Conservation (phyloP, 2,888 invertebrate species). For the Eupelmus urozonus region DNA sequence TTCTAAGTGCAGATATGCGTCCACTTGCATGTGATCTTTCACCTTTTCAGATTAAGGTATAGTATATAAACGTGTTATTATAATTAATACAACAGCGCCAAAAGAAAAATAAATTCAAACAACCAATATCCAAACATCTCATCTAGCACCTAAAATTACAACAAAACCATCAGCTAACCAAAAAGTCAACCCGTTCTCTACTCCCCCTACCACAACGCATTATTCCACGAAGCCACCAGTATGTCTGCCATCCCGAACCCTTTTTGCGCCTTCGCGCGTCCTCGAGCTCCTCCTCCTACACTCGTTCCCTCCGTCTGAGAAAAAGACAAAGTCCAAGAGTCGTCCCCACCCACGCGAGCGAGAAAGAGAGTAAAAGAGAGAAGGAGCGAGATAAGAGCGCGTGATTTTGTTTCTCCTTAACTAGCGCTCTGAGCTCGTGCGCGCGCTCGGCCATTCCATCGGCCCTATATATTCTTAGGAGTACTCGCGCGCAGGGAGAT, state of each 20-base stretch:
- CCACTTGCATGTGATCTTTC: too few relatives aligned
- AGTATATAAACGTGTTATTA: too few relatives aligned
- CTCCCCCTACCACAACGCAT: background rate
- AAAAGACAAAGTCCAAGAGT: slow-evolving; percentile 8
- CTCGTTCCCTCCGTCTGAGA: background rate
- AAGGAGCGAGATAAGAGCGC: slow-evolving; percentile 32
- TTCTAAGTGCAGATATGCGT: too few relatives aligned
- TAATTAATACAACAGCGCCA: too few relatives aligned
- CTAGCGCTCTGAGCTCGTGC: background rate
- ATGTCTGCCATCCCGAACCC: background rate
- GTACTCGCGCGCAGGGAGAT: slow-evolving; percentile 7
- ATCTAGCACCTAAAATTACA: too few relatives aligned
- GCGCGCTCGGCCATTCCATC: background rate
- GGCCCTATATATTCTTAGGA: background rate
- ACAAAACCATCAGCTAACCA: too few relatives aligned
- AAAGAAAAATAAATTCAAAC: too few relatives aligned
- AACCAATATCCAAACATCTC: too few relatives aligned
- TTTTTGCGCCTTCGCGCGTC: slow-evolving; percentile 20
- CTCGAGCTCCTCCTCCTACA: background rate
- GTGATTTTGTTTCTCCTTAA: slow-evolving; percentile 46
- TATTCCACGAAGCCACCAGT: background rate
- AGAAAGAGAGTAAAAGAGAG: slow-evolving; percentile 20
- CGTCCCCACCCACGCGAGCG: background rate
- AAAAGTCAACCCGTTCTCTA: too few relatives aligned
- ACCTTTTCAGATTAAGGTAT: too few relatives aligned